Percentiles rank a stretch among this genome's conserved stretches.
Conservation (phyloP, 2,797 vertebrate species). For the Zalophus californianus region DNA sequence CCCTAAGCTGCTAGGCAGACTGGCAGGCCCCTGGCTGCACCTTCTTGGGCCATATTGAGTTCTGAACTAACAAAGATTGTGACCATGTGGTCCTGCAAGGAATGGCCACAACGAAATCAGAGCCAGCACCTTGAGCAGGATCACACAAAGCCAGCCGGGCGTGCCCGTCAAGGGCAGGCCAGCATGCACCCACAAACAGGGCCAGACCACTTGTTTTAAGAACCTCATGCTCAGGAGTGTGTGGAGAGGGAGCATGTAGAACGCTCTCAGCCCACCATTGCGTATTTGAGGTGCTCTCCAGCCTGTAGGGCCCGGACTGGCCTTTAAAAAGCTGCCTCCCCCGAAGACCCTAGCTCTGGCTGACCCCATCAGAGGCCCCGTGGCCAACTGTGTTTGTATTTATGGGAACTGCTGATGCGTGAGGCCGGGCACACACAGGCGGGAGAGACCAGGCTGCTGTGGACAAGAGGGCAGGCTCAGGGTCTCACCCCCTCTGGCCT, state of each 20-base stretch:
- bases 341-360: neutral
- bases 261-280: no score
- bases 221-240: neutral
- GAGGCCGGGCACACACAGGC: neutral
- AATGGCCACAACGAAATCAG: neutral
- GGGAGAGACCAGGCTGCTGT: rapidly evolving
- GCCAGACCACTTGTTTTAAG: neutral
- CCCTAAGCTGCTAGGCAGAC: neutral
- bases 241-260: neutral
- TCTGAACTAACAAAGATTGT: neutral
- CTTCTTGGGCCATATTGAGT: neutral
- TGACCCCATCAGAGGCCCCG: rapidly evolving
- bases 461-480: rapidly evolving
- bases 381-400: rapidly evolving
- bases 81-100: neutral
- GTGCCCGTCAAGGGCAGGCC: rapidly evolving
- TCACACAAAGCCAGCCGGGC: rapidly evolving
- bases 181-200: rapidly evolving
- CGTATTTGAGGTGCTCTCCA: neutral
- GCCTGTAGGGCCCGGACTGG: neutral
- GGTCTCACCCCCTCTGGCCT: neutral
- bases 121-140: neutral
- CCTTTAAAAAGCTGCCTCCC: neutral
- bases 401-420: rapidly evolving
- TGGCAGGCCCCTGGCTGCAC: no score